phyloP scores from a whole-genome alignment of 2,888 invertebrate genomes.

The Zhuqinia jingwanae region DNA sequence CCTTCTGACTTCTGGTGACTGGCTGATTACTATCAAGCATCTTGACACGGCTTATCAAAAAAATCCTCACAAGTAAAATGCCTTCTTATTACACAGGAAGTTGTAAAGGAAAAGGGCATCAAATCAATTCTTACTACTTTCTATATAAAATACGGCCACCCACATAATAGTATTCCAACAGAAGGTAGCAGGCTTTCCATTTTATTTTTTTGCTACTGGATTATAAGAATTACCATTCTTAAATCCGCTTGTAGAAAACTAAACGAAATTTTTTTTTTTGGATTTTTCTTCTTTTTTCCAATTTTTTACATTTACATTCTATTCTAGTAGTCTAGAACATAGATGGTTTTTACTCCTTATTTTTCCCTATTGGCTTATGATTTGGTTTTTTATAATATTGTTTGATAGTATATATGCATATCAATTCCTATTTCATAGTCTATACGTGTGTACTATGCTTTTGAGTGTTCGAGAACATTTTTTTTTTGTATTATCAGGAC shows the following conservation, averaged over 20 bases:
- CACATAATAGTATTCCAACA: background rate
- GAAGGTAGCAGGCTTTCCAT: slow-evolving; percentile 3
- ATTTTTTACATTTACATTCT: too few species aligned
- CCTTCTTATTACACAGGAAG: slow-evolving; percentile 30
- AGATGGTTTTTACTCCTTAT: slow-evolving; percentile 10
- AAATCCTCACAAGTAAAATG: slow-evolving; percentile 20
- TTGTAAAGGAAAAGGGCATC: slow-evolving; percentile 38
- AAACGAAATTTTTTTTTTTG: background rate
- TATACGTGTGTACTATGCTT: slow-evolving; percentile 11
- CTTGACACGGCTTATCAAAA: background rate
- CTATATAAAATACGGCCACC: too few species aligned
- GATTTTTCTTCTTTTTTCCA: background rate
- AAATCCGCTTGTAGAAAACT: background rate
- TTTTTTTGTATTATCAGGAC: slow-evolving; percentile 46
- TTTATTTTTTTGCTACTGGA: background rate
- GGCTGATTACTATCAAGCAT: slow-evolving; percentile 37
- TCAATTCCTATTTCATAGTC: slow-evolving; percentile 25
- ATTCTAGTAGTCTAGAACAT: too few species aligned
- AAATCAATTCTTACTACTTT: slow-evolving; percentile 6
- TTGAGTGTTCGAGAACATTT: background rate
- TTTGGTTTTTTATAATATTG: slow-evolving; percentile 21
- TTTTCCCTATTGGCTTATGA: background rate
- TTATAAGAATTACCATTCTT: slow-evolving; percentile 13
- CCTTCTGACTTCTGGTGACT: background rate
- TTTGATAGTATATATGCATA: slow-evolving; percentile 20